Evolutionary conservation across 2,113 vertebrate species (phyloP).

Genomic region (Fulmarus glacialis): DNA sequence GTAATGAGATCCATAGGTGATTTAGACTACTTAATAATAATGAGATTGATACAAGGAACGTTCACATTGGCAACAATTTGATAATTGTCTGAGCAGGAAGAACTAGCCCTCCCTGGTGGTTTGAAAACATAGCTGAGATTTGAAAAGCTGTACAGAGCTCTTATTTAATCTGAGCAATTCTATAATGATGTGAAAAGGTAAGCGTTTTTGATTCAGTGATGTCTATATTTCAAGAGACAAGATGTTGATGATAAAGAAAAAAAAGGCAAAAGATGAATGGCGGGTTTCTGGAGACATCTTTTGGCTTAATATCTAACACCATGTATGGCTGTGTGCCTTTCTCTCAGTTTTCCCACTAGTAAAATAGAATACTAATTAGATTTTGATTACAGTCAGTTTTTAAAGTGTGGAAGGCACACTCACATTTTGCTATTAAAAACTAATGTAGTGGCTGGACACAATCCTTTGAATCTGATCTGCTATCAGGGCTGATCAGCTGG

Average conservation of each 20-base stretch:
- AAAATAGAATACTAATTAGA: constrained; percentile 56
- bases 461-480: background rate
- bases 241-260: constrained; percentile 31
- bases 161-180: constrained; percentile 49
- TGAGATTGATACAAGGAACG: background rate
- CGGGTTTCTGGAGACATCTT: constrained; percentile 57
- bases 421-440: background rate
- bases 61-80: constrained; percentile 36
- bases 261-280: constrained; percentile 22
- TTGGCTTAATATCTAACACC: constrained; percentile 53
- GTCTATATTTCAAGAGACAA: constrained; percentile 53
- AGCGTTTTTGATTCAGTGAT: constrained; percentile 56
- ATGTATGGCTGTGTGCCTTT: background rate
- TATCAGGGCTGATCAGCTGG: background rate
- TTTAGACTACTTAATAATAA: constrained; percentile 36
- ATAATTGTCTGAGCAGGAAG: constrained; percentile 51
- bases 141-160: constrained; percentile 30
- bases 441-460: background rate
- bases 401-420: background rate
- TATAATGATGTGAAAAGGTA: constrained; percentile 53
- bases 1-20: constrained; percentile 35
- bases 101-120: constrained; percentile 65
- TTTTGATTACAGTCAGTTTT: constrained; percentile 45
- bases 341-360: constrained; percentile 20
- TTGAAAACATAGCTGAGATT: constrained; percentile 63